phyloP scores from a whole-genome alignment of 2,113 vertebrate genomes.

The Lepidothrix coronata region DNA sequence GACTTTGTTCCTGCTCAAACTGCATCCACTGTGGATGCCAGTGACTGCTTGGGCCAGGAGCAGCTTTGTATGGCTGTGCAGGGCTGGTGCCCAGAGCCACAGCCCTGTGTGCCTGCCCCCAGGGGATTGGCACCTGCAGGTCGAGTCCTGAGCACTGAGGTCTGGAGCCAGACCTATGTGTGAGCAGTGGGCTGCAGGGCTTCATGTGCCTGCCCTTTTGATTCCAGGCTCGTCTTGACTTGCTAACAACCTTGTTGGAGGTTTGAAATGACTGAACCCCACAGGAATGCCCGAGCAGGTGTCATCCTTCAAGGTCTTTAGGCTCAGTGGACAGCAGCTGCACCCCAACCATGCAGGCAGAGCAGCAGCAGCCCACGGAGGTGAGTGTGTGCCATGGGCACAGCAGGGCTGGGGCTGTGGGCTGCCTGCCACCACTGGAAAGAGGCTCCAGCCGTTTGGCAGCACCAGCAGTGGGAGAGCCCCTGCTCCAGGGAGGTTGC shows the following conservation, averaged over 20 bases:
- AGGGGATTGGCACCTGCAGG: neutral
- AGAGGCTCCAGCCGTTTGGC: neutral
- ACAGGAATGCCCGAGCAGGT: neutral
- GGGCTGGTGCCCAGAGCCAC: neutral
- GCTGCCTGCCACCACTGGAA: accelerated
- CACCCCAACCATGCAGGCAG: neutral
- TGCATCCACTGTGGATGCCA: neutral
- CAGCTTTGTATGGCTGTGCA: neutral
- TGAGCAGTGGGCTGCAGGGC: neutral
- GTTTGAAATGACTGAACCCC: neutral
- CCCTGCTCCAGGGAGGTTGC: neutral
- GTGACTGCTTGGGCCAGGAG: neutral
- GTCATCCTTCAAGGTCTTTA: neutral
- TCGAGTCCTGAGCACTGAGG: accelerated
- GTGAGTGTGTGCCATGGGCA: accelerated
- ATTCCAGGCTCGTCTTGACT: neutral
- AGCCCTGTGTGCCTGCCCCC: accelerated
- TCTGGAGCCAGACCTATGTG: neutral
- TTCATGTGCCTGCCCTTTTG: neutral
- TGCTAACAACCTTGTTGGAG: neutral
- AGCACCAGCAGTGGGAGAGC: neutral
- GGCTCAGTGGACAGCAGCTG: neutral
- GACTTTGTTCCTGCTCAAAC: neutral
- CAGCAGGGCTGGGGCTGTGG: neutral
- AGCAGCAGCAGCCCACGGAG: neutral